phyloP scores from a whole-genome alignment of 2,888 invertebrate genomes.

The Hirtodrosophila trivittata region DNA sequence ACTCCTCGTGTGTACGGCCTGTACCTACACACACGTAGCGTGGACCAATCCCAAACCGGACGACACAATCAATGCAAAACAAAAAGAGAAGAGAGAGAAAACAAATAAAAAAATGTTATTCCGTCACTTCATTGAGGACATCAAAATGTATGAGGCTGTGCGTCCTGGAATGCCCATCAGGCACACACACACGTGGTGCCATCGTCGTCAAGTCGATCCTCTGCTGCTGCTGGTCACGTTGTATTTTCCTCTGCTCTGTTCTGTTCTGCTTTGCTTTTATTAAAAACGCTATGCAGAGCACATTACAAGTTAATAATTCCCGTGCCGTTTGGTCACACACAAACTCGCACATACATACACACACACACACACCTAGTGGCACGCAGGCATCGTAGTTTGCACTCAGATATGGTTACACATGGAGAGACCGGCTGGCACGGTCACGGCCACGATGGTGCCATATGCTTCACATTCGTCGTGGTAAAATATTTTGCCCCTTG shows the following conservation, averaged over 20 bases:
- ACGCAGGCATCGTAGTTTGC: slow-evolving; percentile 1
- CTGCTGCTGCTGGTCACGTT: slow-evolving; percentile 66
- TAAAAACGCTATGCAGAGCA: slow-evolving; percentile 80
- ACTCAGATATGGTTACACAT: slow-evolving; percentile 29
- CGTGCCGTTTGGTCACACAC: slow-evolving; percentile 56
- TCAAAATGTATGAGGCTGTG: slow-evolving; percentile 73
- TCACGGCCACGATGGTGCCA: slow-evolving; percentile 61
- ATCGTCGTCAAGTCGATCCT: slow-evolving; percentile 50
- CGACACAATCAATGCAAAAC: slow-evolving; percentile 75
- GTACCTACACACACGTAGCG: slow-evolving; percentile 10
- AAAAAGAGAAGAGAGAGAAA: slow-evolving; percentile 33
- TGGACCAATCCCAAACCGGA: slow-evolving; percentile 57
- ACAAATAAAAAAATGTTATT: slow-evolving; percentile 55
- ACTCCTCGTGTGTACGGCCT: background rate
- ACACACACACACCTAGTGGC: slow-evolving; percentile 14
- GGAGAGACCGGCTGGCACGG: slow-evolving; percentile 33
- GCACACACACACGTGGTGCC: slow-evolving; percentile 69
- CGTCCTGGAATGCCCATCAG: slow-evolving; percentile 60
- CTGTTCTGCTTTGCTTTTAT: slow-evolving; percentile 70
- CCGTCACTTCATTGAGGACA: slow-evolving; percentile 78
- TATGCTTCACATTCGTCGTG: slow-evolving; percentile 66
- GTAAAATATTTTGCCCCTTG: slow-evolving; percentile 69
- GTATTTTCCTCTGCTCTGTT: slow-evolving; percentile 42
- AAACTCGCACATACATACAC: slow-evolving; percentile 7
- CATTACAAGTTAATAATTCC: slow-evolving; percentile 80